phyloP scores from a whole-genome alignment of 2,888 invertebrate genomes.

The Pristionchus arcanus region DNA sequence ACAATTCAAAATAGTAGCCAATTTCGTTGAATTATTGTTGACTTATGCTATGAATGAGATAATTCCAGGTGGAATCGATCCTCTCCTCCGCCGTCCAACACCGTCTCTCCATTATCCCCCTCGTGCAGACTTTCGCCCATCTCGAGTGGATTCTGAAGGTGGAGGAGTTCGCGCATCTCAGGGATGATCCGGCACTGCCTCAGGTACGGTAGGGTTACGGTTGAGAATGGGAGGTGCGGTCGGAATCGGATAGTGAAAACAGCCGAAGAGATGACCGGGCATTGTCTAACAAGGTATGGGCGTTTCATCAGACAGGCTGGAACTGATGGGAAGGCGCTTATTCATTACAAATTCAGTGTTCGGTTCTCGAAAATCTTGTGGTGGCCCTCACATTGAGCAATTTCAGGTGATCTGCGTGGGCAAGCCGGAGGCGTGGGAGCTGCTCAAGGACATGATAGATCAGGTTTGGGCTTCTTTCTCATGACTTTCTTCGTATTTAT shows the following conservation, averaged over 20 bases:
- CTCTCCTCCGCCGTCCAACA: conserved; percentile 80
- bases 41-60: not conserved
- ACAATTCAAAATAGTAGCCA: too few species aligned
- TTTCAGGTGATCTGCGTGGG: conserved; percentile 75
- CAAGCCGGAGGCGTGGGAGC: conserved; percentile 79
- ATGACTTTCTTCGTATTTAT: too few species aligned
- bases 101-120: conserved; percentile 86
- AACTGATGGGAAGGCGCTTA: too few species aligned
- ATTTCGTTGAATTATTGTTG: too few species aligned
- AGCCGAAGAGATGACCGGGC: too few species aligned
- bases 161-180: conserved; percentile 84
- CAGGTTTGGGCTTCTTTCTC: conserved; percentile 62
- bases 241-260: too few species aligned
- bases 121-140: conserved; percentile 91
- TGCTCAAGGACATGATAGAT: conserved; percentile 78
- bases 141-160: conserved; percentile 89
- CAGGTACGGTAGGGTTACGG: conserved; percentile 56
- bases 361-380: too few species aligned
- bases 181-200: conserved; percentile 65
- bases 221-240: too few species aligned
- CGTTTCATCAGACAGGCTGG: too few species aligned
- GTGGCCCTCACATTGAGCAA: not conserved
- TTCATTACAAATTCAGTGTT: too few species aligned
- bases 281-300: too few species aligned
- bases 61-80: conserved; percentile 62